Evolutionary conservation across 2,113 vertebrate genomes (phyloP), one percentile per base, ranked within the genome.

Genomic region (Bostrychus sinensis): DNA sequence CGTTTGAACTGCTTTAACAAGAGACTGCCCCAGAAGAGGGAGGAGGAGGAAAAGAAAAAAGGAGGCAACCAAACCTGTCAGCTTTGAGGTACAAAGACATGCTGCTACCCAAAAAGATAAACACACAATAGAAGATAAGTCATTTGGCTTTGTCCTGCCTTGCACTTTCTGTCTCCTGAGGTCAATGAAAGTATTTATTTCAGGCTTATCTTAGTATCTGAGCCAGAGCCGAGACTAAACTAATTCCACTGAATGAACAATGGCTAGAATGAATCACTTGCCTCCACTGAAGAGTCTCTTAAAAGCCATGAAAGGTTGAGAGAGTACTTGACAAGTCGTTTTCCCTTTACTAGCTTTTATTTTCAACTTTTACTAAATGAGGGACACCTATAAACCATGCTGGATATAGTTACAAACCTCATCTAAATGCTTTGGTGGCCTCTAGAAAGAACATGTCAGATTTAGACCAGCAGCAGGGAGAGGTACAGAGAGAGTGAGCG

Each of bases 111-210:
- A 51, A 28, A 48, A 20, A 12, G 45, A 48, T 48, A 25, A 2
- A 14, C 6, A 55, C 65, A 81, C 75, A 87, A 85, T 71, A 69
- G 26, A 25, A 62, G 25, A 62, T 68, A 46, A 78, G 75, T 79
- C 55, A 68, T 60, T 20, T 19, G 53, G 45, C 23, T 55, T 56
- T 64, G 20, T 53, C 61, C 53, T 20, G 26, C 59, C 64, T 48
- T 59, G 22, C 7, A 19, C 25, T 28, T 22, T 1, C 23, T 75
- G 32, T 60, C 60, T 66, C 60, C 50, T 64, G 19, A 62, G 28
- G 56, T 48, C 66, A 69, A 25, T 42, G 2, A 1, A 43, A 38
- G 42, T 30, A 76, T 70, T 57, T 56, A 60, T 41, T 57, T 38
- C 37, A 3, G 6, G 7, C 53, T 61, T 55, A 42, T 82, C 75